A percentile compares a stretch with the other conserved stretches of the same genome.
These are phyloP conservation scores for Odocoileus hemionus DNA, from an alignment of 2,113 vertebrate species.

Conservation along the genomic window DNA sequence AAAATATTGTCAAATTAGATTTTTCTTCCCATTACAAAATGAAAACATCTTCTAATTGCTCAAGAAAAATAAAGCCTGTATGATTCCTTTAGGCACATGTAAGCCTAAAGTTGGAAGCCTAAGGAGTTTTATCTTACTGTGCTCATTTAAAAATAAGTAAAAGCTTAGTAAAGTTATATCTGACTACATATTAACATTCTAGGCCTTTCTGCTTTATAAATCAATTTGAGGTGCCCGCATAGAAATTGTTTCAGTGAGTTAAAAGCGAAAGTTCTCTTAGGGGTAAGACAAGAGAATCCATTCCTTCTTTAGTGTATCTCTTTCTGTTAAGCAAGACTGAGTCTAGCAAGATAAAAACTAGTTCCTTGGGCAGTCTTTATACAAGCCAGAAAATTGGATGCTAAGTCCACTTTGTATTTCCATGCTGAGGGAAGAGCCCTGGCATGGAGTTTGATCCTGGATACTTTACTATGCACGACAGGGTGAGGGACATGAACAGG, in stretches of 20 bases:
- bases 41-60: neutral
- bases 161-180: neutral
- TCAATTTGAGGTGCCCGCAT: neutral
- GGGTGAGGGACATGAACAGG: neutral
- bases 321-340: neutral
- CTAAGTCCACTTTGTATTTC: neutral
- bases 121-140: neutral
- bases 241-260: neutral
- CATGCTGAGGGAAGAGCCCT: neutral
- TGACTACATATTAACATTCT: neutral
- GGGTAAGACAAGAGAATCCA: neutral
- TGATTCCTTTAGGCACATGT: neutral
- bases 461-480: neutral
- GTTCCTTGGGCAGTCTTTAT: neutral
- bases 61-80: neutral
- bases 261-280: conserved; percentile 2
- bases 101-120: neutral
- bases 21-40: conserved; percentile 21
- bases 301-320: neutral
- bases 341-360: neutral
- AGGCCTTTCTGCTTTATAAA: neutral
- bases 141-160: neutral
- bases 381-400: neutral
- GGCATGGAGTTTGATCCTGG: neutral
- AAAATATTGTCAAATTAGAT: conserved; percentile 15